phyloP scores from a whole-genome alignment of 2,113 vertebrate species.

The Zapus hudsonius region DNA sequence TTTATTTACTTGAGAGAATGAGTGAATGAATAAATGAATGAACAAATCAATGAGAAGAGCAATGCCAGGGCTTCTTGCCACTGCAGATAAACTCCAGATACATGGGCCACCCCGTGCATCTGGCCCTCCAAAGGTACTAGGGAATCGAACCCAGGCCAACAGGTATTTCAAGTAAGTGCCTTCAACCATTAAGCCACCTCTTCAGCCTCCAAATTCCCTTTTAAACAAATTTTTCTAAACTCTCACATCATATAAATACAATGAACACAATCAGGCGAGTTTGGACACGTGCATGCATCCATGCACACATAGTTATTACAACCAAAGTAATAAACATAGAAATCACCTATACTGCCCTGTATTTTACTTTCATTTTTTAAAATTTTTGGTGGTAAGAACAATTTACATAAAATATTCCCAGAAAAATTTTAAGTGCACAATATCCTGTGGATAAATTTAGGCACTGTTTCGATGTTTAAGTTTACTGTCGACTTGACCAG shows the following conservation, averaged over 20 bases:
- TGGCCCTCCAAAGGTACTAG: too few relatives aligned
- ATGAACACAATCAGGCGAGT: background rate
- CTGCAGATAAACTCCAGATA: too few relatives aligned
- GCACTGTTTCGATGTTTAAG: too few relatives aligned
- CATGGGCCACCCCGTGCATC: too few relatives aligned
- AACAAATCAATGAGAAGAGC: too few relatives aligned
- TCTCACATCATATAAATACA: background rate
- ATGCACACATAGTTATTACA: background rate
- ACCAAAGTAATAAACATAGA: background rate
- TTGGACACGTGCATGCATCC: background rate
- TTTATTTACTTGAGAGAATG: too few relatives aligned
- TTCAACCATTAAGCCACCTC: too few relatives aligned
- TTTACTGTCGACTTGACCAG: too few relatives aligned
- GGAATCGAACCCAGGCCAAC: too few relatives aligned
- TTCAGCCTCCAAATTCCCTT: background rate
- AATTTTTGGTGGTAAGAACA: background rate
- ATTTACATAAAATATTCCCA: background rate
- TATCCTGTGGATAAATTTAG: background rate
- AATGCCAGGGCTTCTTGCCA: too few relatives aligned
- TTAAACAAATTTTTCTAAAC: background rate
- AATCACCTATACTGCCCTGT: background rate
- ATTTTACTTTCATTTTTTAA: background rate
- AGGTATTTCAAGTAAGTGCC: too few relatives aligned
- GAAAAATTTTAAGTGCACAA: background rate
- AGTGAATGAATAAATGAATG: too few relatives aligned